Evolutionary conservation across 2,797 vertebrate species (phyloP).

Genomic region (Danio tinwini): DNA sequence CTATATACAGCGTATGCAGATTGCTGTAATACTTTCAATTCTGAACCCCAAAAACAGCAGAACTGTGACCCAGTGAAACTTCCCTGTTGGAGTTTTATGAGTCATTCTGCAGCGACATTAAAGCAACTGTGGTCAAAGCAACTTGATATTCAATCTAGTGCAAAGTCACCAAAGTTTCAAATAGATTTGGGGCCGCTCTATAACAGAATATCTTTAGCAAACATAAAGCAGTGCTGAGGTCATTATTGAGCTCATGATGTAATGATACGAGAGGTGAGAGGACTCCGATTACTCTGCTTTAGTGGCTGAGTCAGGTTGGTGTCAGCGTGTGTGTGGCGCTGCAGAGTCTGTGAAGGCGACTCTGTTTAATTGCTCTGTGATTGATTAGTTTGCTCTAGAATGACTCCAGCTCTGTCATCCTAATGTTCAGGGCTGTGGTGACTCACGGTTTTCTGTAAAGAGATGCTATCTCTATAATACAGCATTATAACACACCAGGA

Average conservation of each 20-base stretch:
- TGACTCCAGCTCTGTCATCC: constrained; percentile 66
- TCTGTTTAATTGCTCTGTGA: constrained; percentile 55
- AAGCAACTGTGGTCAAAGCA: neutral
- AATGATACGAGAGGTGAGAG: constrained; percentile 25
- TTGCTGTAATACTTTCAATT: too few relatives aligned
- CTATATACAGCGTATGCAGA: too few relatives aligned
- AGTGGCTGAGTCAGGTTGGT: constrained; percentile 54
- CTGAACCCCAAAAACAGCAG: too few relatives aligned
- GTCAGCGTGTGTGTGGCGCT: constrained; percentile 49
- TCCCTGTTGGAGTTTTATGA: neutral
- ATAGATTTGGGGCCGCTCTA: neutral
- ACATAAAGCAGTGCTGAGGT: neutral
- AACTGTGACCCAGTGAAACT: too few relatives aligned
- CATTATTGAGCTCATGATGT: constrained; percentile 40
- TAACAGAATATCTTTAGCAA: neutral
- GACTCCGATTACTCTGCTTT: constrained; percentile 24
- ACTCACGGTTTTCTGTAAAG: constrained; percentile 37
- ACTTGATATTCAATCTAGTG: neutral
- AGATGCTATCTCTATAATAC: constrained; percentile 12
- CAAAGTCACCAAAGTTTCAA: neutral
- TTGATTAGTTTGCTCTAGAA: constrained; percentile 59
- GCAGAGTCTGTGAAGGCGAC: constrained; percentile 66
- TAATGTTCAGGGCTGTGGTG: constrained; percentile 27
- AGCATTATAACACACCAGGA: neutral
- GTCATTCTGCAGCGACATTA: constrained; percentile 1